phyloP scores from a whole-genome alignment of 2,888 invertebrate genomes.

The Gisinianus flammeolus region DNA sequence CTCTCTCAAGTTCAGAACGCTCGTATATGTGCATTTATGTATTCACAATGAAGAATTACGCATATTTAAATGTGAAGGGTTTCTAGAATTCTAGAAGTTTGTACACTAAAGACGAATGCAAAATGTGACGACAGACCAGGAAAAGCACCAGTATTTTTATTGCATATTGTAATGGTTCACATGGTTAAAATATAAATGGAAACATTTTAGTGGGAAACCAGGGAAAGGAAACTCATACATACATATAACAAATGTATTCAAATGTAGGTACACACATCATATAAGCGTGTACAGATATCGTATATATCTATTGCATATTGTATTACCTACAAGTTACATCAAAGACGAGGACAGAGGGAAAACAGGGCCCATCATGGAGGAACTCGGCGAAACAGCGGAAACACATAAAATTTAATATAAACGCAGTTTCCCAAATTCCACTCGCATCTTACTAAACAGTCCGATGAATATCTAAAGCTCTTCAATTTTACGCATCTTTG shows the following conservation, averaged over 20 bases:
- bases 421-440: neutral
- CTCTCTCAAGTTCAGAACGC: neutral
- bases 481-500: no score
- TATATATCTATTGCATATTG: neutral
- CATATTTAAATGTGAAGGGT: neutral
- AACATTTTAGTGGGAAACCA: no score
- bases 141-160: constrained; percentile 1
- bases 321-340: neutral
- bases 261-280: no score
- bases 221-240: neutral
- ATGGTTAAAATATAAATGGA: constrained; percentile 9
- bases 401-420: neutral
- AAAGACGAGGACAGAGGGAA: neutral
- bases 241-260: neutral
- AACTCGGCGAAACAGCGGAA: neutral
- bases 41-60: neutral
- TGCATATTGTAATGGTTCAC: constrained; percentile 14
- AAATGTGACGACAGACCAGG: constrained; percentile 21
- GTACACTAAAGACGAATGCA: neutral
- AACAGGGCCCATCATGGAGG: neutral
- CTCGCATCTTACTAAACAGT: neutral
- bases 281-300: neutral
- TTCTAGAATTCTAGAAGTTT: neutral
- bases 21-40: neutral
- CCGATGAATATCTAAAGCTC: no score